Percentiles rank a stretch among this genome's conserved stretches.
Conservation (phyloP, 2,113 vertebrate genomes). For the Rhynchomys soricoides region DNA sequence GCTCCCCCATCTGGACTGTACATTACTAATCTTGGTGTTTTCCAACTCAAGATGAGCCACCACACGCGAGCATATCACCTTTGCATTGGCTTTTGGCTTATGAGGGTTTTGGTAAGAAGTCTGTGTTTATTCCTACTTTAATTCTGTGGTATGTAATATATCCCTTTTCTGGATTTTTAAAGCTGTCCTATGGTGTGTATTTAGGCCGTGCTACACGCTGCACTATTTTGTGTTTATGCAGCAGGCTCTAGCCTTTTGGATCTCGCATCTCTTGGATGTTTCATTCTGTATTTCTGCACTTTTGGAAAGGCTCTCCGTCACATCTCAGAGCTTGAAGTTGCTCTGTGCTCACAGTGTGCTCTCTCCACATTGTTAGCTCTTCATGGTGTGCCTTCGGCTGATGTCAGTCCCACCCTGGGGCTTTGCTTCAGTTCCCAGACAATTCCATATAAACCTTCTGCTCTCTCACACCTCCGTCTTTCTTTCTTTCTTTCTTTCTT, state of each 20-base stretch:
- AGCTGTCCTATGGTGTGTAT: background rate
- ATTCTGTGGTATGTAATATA: background rate
- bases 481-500: background rate
- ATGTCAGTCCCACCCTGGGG: background rate
- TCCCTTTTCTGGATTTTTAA: background rate
- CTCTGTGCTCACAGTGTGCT: background rate
- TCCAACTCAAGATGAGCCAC: background rate
- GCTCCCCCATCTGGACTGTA: background rate
- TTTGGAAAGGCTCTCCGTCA: background rate
- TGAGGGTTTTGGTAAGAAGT: background rate
- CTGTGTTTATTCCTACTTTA: constrained; percentile 21
- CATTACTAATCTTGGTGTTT: too few relatives aligned
- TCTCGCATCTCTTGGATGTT: background rate
- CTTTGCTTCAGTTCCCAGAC: background rate
- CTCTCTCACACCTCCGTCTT: background rate
- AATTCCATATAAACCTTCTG: background rate
- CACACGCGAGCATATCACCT: background rate
- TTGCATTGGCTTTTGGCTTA: background rate
- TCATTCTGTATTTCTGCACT: background rate
- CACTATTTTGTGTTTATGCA: background rate
- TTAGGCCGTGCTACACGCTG: background rate
- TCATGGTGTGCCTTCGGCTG: background rate
- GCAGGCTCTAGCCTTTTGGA: background rate
- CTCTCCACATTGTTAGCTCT: background rate
- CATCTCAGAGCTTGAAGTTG: background rate